These are phyloP conservation scores for Nemapogon koenigi DNA, from an alignment of 2,888 invertebrate species.

Conservation along the genomic window DNA sequence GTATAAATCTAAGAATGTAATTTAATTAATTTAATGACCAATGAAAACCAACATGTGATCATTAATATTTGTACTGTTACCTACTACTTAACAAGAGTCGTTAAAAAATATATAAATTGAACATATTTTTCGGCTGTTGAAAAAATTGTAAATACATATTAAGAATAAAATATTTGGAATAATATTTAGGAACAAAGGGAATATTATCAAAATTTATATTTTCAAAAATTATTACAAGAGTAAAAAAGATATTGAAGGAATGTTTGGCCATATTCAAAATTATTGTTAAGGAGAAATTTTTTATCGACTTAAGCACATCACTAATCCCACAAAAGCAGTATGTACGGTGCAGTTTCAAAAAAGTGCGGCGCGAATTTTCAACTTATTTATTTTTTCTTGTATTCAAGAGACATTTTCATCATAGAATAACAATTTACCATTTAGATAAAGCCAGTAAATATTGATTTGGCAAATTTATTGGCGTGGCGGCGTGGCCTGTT, in stretches of 20 bases:
- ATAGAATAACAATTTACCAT: too few relatives aligned
- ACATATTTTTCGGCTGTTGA: conserved; percentile 67
- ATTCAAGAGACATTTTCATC: too few relatives aligned
- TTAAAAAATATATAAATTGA: conserved; percentile 64
- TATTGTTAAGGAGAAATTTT: conserved; percentile 42
- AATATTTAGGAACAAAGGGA: conserved; percentile 65
- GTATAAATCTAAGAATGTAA: conserved; percentile 55
- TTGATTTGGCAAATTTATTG: too few relatives aligned
- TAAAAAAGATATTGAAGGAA: conserved; percentile 59
- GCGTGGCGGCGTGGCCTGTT: too few relatives aligned
- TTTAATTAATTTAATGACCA: conserved; percentile 67
- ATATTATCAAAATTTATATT: conserved; percentile 67
- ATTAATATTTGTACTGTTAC: conserved; percentile 68
- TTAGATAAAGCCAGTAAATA: too few relatives aligned
- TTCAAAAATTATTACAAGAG: conserved; percentile 65
- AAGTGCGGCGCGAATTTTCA: conserved; percentile 53
- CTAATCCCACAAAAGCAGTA: conserved; percentile 49
- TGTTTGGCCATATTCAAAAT: conserved; percentile 61
- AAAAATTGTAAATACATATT: conserved; percentile 64
- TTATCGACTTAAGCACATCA: conserved; percentile 58
- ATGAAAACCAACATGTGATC: conserved; percentile 68
- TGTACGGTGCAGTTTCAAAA: conserved; percentile 46
- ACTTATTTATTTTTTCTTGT: conserved; percentile 39
- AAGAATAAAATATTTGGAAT: conserved; percentile 65
- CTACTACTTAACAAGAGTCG: conserved; percentile 67